Evolutionary conservation across 1,140 invertebrate genomes (phyloP).

Genomic region (Caenorhabditis latens): DNA sequence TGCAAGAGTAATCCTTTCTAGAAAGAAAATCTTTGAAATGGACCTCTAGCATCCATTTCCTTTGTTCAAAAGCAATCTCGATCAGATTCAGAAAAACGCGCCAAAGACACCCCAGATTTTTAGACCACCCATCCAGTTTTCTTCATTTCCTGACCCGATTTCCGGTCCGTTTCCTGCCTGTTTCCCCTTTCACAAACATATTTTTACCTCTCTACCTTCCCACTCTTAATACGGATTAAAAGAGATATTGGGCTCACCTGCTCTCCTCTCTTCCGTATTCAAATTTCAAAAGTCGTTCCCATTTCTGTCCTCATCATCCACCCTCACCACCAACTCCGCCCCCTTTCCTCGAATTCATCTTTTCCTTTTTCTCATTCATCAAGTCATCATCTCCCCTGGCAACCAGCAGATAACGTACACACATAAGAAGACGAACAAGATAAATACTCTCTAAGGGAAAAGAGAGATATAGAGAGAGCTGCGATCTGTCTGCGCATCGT

Average conservation of each 20-base stretch:
- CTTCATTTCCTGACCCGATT: no score
- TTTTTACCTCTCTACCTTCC: no score
- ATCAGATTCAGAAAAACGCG: no score
- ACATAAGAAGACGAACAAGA: neutral
- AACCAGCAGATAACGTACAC: neutral
- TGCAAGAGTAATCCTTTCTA: no score
- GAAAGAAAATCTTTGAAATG: no score
- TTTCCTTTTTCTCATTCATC: neutral
- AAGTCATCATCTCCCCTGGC: slow-evolving; percentile 9
- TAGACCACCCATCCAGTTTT: no score
- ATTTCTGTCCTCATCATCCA: neutral
- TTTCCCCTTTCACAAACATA: no score
- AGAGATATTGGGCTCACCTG: neutral
- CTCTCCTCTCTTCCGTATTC: neutral
- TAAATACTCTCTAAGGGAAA: neutral
- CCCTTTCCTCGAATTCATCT: neutral
- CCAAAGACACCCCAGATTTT: no score
- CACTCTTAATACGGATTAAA: no score
- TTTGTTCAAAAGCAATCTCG: no score
- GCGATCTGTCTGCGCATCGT: neutral
- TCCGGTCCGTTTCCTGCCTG: no score
- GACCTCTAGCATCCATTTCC: no score
- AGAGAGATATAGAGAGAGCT: neutral
- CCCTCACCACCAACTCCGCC: neutral
- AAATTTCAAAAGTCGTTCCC: neutral